Evolutionary conservation across 2,888 invertebrate species (phyloP).

Genomic region (Eugnorisma glareosa): DNA sequence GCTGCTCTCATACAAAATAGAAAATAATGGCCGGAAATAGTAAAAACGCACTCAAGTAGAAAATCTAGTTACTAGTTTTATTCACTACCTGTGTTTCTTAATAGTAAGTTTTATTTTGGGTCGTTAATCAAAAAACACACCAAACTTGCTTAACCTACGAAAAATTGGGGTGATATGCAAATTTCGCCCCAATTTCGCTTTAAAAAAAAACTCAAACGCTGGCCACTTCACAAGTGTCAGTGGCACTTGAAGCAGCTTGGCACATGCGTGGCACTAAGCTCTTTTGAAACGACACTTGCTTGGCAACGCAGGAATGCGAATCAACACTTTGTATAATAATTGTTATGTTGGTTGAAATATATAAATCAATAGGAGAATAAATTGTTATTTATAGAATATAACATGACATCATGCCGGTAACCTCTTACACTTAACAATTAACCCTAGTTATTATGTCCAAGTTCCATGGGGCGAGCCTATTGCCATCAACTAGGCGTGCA

Average conservation of each 20-base stretch:
- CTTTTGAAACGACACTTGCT: slow-evolving; percentile 25
- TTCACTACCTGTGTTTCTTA: not conserved
- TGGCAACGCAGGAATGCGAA: not conserved
- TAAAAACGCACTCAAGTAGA: not conserved
- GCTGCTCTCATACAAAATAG: too few relatives aligned
- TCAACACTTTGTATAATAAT: not conserved
- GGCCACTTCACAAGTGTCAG: slow-evolving; percentile 6
- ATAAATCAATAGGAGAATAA: not conserved
- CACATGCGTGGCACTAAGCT: slow-evolving; percentile 42
- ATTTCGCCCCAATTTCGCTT: not conserved
- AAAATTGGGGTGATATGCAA: not conserved
- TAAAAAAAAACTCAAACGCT: not conserved
- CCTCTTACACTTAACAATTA: not conserved
- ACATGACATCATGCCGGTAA: not conserved
- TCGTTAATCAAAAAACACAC: not conserved
- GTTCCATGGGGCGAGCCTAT: not conserved
- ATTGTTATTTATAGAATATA: not conserved
- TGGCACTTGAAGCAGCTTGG: slow-evolving; percentile 27
- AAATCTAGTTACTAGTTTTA: not conserved
- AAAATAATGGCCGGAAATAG: not conserved
- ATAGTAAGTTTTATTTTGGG: not conserved
- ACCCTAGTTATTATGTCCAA: not conserved
- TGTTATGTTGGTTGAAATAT: too few relatives aligned
- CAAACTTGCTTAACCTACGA: not conserved
- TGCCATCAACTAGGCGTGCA: not conserved